Evolutionary conservation across 2,113 vertebrate genomes (phyloP).

Genomic region (Callaeas wilsoni): DNA sequence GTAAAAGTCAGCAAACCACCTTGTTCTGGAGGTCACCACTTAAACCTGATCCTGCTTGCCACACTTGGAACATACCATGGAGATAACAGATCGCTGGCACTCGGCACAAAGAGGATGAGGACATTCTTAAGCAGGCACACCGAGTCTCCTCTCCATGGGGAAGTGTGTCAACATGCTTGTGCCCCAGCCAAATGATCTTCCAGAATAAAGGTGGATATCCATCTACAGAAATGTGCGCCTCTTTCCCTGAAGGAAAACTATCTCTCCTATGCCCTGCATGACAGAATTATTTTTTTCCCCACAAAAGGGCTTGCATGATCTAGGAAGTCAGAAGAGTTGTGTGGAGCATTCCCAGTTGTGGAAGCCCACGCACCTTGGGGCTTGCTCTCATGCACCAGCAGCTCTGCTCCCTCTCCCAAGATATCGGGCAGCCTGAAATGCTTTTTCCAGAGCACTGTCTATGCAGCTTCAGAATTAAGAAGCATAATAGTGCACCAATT

Average conservation of each 20-base stretch:
- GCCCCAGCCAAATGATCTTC: not conserved
- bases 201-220: not conserved
- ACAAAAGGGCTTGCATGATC: not conserved
- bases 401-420: not conserved
- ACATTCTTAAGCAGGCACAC: not conserved
- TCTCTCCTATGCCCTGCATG: rapidly evolving
- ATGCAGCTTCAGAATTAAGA: not conserved
- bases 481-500: not conserved
- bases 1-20: not conserved
- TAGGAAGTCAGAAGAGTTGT: not conserved
- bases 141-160: not conserved
- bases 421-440: not conserved
- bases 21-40: not conserved
- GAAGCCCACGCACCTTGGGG: not conserved
- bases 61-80: not conserved
- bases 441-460: not conserved
- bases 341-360: not conserved
- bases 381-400: not conserved
- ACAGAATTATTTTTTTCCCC: rapidly evolving
- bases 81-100: not conserved
- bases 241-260: not conserved
- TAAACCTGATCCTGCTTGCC: not conserved
- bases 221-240: not conserved
- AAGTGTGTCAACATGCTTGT: not conserved
- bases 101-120: not conserved